Base-by-base conservation (phyloP, 2,888 invertebrate species). In the Agrotis clavis region DNA sequence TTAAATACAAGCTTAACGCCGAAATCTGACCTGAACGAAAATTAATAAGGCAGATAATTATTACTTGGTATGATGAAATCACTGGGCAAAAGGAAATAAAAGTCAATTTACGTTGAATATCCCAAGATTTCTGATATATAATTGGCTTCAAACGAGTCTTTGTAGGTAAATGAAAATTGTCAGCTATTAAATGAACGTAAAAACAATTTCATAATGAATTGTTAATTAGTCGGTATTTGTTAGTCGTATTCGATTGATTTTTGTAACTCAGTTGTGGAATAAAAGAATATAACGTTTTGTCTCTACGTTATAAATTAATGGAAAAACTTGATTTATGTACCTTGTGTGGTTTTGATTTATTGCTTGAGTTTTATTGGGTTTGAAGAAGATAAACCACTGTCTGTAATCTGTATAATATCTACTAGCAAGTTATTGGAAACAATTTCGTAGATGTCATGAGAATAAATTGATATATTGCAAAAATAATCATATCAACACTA, bases 21-120 rank as follows among this genome's bases (percentile, higher is more conserved):
- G 88, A 88, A 89, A 90, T 88, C 86, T 87, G 88, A 90, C 87
- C 88, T 83, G 82, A 86, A 86, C 82, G 82, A 88, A 86, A 89
- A 89, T 88, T 89, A 88, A 88, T 86, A 90, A 88, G 83, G 77
- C 78, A 86, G 83, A 83, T 86, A 87, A 89, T 91, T 85, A 89
- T 82, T 87, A 87, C 86, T 79, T 77, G 77, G 66, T 73, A 83
- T 84, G 69, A 82, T 61, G 70, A 85, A 87, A 85, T 77, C 66
- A 60, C 61, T 48, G 62, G 50, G 60, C 41, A 41, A 74, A 74
- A 67, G 62, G 48, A 67, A 71, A 71, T 57, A 67, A 74, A 77
- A 64, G 85, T 62, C 68, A 74, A 80, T 78, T 81, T 80, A 68
- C 63, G 65, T 75, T 76, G 71, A 82, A 86, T 71, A 79, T 47